Evolutionary conservation across 2,113 vertebrate species (phyloP).

Genomic region (Corythornis madagascariensis): DNA sequence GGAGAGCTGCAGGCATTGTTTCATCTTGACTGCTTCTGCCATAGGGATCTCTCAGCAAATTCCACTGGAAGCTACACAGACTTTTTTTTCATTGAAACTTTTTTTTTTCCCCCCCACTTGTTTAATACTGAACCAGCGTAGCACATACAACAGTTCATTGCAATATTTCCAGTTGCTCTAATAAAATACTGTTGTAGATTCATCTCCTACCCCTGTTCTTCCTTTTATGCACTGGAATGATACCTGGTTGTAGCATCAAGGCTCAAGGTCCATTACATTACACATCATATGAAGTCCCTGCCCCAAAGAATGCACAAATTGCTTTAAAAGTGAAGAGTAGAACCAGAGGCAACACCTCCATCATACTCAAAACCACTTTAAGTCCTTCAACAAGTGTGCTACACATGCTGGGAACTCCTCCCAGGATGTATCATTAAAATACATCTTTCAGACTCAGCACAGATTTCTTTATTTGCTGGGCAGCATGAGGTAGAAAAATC

Average conservation of each 20-base stretch:
- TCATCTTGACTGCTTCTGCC: background rate
- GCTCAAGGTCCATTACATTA: background rate
- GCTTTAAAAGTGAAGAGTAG: background rate
- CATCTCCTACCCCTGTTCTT: background rate
- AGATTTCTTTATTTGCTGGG: background rate
- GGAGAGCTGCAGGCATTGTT: background rate
- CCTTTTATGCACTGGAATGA: background rate
- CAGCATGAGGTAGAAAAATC: background rate
- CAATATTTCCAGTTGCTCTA: background rate
- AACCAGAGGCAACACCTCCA: background rate
- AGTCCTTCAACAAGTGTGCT: background rate
- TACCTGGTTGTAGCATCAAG: background rate
- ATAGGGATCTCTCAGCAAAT: background rate
- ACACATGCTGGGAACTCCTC: background rate
- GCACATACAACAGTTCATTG: background rate
- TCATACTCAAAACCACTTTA: background rate
- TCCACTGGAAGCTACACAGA: background rate
- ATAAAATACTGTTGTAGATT: background rate
- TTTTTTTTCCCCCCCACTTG: background rate
- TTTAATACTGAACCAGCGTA: background rate
- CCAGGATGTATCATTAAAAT: background rate
- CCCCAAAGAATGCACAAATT: background rate
- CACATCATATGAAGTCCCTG: background rate
- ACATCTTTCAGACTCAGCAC: background rate
- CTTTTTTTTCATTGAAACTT: background rate